These are phyloP conservation scores for Carettochelys insculpta DNA, from an alignment of 2,113 vertebrate species.

Conservation along the genomic window DNA sequence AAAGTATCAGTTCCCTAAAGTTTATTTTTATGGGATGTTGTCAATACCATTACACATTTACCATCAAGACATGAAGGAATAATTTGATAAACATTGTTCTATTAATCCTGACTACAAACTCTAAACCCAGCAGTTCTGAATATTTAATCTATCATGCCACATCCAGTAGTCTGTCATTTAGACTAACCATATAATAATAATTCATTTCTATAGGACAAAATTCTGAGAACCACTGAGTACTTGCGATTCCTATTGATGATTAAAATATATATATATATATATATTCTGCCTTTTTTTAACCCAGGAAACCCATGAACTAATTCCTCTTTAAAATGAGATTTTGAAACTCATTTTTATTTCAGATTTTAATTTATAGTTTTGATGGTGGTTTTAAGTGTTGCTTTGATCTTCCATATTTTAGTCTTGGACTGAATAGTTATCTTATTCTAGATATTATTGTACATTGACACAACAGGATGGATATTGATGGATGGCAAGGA, in stretches of 20 bases:
- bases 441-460: not conserved
- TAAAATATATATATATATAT: not conserved
- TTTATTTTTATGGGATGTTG: not conserved
- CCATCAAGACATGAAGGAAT: constrained; percentile 27
- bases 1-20: not conserved
- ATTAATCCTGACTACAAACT: constrained; percentile 17
- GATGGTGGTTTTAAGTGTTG: not conserved
- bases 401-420: accelerated
- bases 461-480: not conserved
- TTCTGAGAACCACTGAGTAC: not conserved
- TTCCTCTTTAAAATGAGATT: not conserved
- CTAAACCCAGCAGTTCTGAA: not conserved
- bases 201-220: not conserved
- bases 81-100: constrained; percentile 12
- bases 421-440: not conserved
- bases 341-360: not conserved
- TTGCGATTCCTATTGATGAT: not conserved
- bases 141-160: constrained; percentile 8
- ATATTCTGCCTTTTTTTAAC: not conserved
- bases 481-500: not conserved
- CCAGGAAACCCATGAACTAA: not conserved
- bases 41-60: not conserved
- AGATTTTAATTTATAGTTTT: accelerated
- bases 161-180: not conserved
- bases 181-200: not conserved